A percentile compares a stretch with the other conserved stretches of the same genome.
These are phyloP conservation scores for Sylvicola fuscatus DNA, from an alignment of 2,888 invertebrate species.

Conservation along the genomic window DNA sequence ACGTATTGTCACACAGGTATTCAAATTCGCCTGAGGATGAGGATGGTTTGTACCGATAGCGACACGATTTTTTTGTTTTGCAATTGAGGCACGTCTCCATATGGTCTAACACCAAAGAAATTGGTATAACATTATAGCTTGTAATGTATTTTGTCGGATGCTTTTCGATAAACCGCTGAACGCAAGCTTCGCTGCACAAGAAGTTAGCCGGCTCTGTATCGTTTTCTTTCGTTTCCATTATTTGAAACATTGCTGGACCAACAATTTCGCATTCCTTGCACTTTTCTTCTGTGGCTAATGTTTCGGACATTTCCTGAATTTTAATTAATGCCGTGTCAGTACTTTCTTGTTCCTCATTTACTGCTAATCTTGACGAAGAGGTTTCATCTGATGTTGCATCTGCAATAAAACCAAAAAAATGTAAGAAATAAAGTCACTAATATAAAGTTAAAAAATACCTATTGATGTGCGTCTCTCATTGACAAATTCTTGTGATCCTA, in stretches of 20 bases:
- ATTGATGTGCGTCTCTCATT: too few relatives aligned
- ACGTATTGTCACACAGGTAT: constrained; percentile 29
- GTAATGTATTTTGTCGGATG: constrained; percentile 18
- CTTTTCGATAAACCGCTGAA: constrained; percentile 25
- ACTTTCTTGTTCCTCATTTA: too few relatives aligned
- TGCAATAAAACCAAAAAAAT: too few relatives aligned
- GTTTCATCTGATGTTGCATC: too few relatives aligned
- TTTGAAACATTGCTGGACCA: too few relatives aligned
- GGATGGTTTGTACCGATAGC: constrained; percentile 20
- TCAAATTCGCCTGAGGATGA: constrained; percentile 28
- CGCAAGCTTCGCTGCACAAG: constrained; percentile 30
- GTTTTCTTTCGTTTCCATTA: constrained; percentile 5
- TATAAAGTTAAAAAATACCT: too few relatives aligned
- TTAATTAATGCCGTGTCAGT: too few relatives aligned
- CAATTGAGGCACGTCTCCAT: constrained; percentile 17
- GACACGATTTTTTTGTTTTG: constrained; percentile 15
- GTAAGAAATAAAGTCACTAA: too few relatives aligned
- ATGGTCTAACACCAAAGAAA: constrained; percentile 18
- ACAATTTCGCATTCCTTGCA: too few relatives aligned
- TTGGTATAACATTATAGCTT: constrained; percentile 17
- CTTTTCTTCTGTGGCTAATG: too few relatives aligned
- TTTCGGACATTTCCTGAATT: too few relatives aligned
- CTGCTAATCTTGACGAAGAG: too few relatives aligned
- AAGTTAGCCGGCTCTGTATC: constrained; percentile 7
- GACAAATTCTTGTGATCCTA: constrained; percentile 4